Evolutionary conservation across 2,113 vertebrate species (phyloP), one percentile per base, ranked within the genome.

Genomic region (Atherinomorus stipes): DNA sequence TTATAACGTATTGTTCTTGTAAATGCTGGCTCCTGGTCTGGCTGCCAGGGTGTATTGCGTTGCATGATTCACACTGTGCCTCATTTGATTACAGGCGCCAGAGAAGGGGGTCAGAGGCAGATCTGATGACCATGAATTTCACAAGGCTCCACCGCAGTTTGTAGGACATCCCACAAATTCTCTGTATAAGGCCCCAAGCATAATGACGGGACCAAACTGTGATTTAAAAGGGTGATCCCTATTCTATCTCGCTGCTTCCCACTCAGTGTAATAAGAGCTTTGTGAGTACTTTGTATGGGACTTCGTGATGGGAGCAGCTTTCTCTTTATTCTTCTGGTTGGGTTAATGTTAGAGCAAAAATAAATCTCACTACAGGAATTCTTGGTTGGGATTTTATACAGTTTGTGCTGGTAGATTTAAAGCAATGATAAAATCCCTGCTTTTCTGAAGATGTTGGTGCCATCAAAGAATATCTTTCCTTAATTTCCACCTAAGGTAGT

Each of bases 41-140:
- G 63, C 47, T 71, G 71, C 58, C 81, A 22, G 53, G 61, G 64
- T 85, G 78, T 65, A 82, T 88, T 78, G 56, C 22, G 37, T 82
- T 76, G 82, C 80, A 75, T 49, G 78, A 72, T 83, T 85, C 82
- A 71, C 85, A 80, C 83, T 56, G 69, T 34, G 62, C 75, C 78
- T 89, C 88, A 86, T 90, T 88, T 87, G 88, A 90, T 86, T 85
- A 86, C 71, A 76, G 88, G 85, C 75, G 68, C 84, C 86, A 85
- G 78, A 70, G 76, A 85, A 80, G 38, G 50, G 70, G 78, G 76
- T 84, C 78, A 74, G 78, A 84, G 73, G 71, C 77, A 82, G 68
- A 88, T 85, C 66, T 88, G 88, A 88, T 85, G 89, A 89, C 69
- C 54, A 1, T 64, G 80, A 85, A 85, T 75, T 88, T 81, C 65